Conservation (phyloP, 2,113 vertebrate genomes). For the Rhinichthys klamathensis region DNA sequence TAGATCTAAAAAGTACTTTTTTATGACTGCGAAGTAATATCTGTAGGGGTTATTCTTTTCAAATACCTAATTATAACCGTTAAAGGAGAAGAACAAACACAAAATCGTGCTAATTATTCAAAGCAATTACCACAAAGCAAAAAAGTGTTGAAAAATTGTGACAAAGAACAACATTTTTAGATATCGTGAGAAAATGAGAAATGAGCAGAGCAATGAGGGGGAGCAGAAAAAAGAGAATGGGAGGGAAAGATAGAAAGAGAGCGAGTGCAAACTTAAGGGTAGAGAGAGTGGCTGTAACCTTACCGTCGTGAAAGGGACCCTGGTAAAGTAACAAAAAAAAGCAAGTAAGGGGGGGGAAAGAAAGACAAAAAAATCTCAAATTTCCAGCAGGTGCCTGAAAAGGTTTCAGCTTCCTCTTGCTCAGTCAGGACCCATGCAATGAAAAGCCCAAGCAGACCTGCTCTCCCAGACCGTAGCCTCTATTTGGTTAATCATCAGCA, state of each 20-base stretch:
- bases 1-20: background rate
- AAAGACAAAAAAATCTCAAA: conserved; percentile 70
- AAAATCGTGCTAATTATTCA: background rate
- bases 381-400: conserved; percentile 78
- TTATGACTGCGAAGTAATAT: background rate
- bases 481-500: conserved; percentile 93
- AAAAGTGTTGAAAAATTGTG: background rate
- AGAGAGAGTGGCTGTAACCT: conserved; percentile 75
- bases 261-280: conserved; percentile 43
- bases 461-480: conserved; percentile 82
- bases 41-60: background rate
- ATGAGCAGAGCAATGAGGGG: conserved; percentile 28
- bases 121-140: background rate
- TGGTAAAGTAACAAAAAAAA: conserved; percentile 75
- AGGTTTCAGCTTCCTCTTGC: conserved; percentile 72
- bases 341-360: conserved; percentile 65
- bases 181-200: conserved; percentile 55
- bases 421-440: conserved; percentile 83
- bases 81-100: background rate
- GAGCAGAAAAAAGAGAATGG: conserved; percentile 49
- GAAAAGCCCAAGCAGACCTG: conserved; percentile 80
- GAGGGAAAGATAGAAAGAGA: conserved; percentile 28
- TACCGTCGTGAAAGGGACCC: conserved; percentile 79
- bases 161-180: conserved; percentile 1
- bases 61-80: background rate